phyloP scores from a whole-genome alignment of 2,888 invertebrate genomes.

The Phytoseiulus persimilis region DNA sequence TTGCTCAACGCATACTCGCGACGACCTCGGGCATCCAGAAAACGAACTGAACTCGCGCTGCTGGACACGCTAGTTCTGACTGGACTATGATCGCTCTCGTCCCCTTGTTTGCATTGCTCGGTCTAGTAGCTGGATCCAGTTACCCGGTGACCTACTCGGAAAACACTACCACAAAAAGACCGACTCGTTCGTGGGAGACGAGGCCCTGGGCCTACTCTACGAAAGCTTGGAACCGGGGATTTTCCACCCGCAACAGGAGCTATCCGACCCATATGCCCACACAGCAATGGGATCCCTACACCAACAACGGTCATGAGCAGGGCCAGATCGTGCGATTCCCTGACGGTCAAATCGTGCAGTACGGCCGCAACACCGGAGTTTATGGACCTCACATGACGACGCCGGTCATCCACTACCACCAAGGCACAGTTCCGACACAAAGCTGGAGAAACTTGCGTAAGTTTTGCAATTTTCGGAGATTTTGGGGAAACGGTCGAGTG shows the following conservation, averaged over 20 bases:
- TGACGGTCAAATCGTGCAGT: slow-evolving; percentile 33
- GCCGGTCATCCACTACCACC: slow-evolving; percentile 22
- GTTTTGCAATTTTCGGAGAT: not conserved
- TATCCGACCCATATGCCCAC: slow-evolving; percentile 17
- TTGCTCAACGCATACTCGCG: not conserved
- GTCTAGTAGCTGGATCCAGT: not conserved
- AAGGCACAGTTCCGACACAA: not conserved
- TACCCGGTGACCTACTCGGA: not conserved
- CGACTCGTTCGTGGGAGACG: slow-evolving; percentile 9
- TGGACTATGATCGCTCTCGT: not conserved
- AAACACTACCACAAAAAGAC: not conserved
- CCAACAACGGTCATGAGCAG: slow-evolving; percentile 32
- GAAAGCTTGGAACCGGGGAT: slow-evolving; percentile 30
- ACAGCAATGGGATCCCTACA: slow-evolving; percentile 24
- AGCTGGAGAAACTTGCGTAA: slow-evolving; percentile 10
- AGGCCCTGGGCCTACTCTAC: slow-evolving; percentile 18
- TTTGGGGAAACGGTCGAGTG: too few species aligned
- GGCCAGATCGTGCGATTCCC: slow-evolving; percentile 26
- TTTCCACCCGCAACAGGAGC: slow-evolving; percentile 26
- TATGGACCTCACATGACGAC: not conserved
- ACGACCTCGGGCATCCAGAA: not conserved
- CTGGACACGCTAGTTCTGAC: not conserved
- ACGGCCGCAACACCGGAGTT: not conserved
- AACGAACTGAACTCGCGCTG: not conserved
- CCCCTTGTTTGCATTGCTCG: not conserved